phyloP scores from a whole-genome alignment of 2,797 vertebrate species.

The Sebastes trivittatus region DNA sequence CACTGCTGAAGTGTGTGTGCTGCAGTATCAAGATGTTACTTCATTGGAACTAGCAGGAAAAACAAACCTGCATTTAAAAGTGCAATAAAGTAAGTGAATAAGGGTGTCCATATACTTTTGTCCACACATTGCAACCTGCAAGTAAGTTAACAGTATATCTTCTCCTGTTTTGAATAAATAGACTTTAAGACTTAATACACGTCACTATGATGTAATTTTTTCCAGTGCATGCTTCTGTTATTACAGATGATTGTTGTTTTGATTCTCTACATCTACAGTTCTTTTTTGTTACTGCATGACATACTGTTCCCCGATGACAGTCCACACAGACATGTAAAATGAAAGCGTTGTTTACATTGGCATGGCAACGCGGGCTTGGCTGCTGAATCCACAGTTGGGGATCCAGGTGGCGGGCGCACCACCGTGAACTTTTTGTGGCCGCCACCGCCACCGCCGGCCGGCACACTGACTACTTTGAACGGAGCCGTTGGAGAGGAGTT shows the following conservation, averaged over 20 bases:
- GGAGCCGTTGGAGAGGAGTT: slow-evolving; percentile 9
- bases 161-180: neutral
- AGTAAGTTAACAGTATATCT: neutral
- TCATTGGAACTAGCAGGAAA: neutral
- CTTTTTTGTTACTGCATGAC: slow-evolving; percentile 68
- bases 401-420: slow-evolving; percentile 30
- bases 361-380: slow-evolving; percentile 63
- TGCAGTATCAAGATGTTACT: neutral
- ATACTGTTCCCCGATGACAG: slow-evolving; percentile 86
- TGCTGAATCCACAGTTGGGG: slow-evolving; percentile 2
- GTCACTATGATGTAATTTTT: neutral
- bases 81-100: neutral
- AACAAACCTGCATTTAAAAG: neutral
- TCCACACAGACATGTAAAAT: slow-evolving; percentile 83
- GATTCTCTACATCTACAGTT: slow-evolving; percentile 70
- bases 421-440: slow-evolving; percentile 16
- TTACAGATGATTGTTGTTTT: slow-evolving; percentile 26
- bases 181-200: slow-evolving; percentile 59
- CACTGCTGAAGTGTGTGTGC: neutral
- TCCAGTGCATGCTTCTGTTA: neutral
- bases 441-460: neutral
- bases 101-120: neutral
- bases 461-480: neutral
- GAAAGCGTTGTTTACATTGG: slow-evolving; percentile 78
- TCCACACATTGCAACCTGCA: neutral